Evolutionary conservation across 2,888 invertebrate species (phyloP).

Genomic region (Temnothorax rugatulus): DNA sequence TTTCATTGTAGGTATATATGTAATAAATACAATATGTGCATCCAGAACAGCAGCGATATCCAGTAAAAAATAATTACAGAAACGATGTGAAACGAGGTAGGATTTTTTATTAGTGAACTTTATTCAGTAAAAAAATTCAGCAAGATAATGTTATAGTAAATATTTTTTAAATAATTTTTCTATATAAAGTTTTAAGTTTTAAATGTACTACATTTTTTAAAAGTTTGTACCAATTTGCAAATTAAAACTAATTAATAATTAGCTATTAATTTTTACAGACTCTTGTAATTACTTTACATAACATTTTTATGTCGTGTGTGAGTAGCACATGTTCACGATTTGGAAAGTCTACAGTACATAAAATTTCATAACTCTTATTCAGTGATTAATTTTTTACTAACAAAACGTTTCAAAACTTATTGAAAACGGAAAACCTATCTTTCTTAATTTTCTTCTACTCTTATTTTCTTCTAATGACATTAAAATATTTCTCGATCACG

Average conservation of each 20-base stretch:
- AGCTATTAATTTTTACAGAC: not conserved
- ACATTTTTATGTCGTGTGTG: not conserved
- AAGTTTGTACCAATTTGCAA: not conserved
- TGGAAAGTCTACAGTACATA: not conserved
- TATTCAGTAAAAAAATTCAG: not conserved
- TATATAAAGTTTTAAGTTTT: not conserved
- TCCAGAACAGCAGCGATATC: not conserved
- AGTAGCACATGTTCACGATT: not conserved
- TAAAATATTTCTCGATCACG: conserved; percentile 8
- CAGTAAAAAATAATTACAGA: not conserved
- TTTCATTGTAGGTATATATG: not conserved
- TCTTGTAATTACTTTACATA: not conserved
- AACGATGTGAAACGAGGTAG: not conserved
- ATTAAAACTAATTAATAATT: not conserved
- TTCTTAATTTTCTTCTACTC: not conserved
- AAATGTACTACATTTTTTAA: not conserved
- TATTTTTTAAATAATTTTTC: not conserved
- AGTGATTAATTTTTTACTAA: not conserved
- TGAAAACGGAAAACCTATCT: not conserved
- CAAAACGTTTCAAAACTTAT: not conserved
- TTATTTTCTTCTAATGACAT: not conserved
- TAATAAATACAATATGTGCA: not conserved
- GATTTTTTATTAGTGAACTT: not conserved
- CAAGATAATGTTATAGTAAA: not conserved
- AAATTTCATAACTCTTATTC: not conserved